Evolutionary conservation across 2,888 invertebrate species (phyloP), one percentile per base, ranked within the genome.

Genomic region (Trichogramma dendrolimi): DNA sequence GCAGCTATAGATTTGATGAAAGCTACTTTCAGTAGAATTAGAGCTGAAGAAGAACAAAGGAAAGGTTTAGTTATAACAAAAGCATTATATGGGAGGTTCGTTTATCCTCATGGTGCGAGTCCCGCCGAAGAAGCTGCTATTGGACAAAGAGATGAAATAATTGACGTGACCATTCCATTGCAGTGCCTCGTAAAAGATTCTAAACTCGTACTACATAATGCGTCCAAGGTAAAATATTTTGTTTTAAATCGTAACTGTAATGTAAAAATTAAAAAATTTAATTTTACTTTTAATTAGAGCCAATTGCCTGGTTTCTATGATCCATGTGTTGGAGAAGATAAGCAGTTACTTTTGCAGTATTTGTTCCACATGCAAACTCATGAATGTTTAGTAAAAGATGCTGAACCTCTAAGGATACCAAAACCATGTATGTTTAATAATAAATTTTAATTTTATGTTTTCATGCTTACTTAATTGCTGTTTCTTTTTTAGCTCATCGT

Each of bases 291-390:
- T 43, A 50, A 53, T 40, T 81, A 97, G 96, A 89, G 92, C 76
- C 94, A 95, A 75, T 80, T 98, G 67, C 94, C 97, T 8, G 98
- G 98, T 42, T 98, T 98, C 81, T 98, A 91, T 80, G 98, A 99
- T 80, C 95, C 96, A 0, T 94, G 94, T 69, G 86, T 92, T 58
- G 95, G 96, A 0, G 96, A 97, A 71, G 89, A 92, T 42, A 98
- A 98, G 79, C 86, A 87, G 72, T 82, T 98, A 39, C 86, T 88
- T 58, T 85, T 98, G 67, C 87, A 91, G 72, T 98, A 98, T 81
- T 85, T 86, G 75, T 96, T 89, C 82, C 88, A 90, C 71, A 87
- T 87, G 73, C 86, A 86, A 75, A 82, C 86, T n/a, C 91, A 95
- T 75, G 86, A 89, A 73, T 88, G 91, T 72, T 86, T 89, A 48